Evolutionary conservation across 2,113 vertebrate genomes (phyloP).

Genomic region (Alligator sinensis): DNA sequence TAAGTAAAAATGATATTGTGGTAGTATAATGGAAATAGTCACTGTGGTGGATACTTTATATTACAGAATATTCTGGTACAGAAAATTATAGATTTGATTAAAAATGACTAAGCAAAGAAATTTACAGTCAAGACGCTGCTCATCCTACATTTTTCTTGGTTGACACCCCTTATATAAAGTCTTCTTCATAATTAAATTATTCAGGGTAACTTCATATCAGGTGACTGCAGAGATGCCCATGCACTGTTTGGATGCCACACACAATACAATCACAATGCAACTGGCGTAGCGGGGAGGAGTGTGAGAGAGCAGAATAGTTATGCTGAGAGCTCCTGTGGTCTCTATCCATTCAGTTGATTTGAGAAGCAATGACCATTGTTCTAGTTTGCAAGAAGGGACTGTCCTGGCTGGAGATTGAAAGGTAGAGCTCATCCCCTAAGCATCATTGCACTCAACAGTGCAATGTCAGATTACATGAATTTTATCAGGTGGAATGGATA

Average conservation of each 20-base stretch:
- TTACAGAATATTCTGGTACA: neutral
- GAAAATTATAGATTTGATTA: neutral
- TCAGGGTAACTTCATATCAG: rapidly evolving
- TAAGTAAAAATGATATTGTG: neutral
- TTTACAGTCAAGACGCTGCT: neutral
- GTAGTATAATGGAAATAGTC: neutral
- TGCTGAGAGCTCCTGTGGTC: too few relatives aligned
- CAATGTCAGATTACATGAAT: neutral
- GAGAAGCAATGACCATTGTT: neutral
- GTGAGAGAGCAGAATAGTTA: neutral
- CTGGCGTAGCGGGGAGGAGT: neutral
- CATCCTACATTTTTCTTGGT: neutral
- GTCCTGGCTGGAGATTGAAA: neutral
- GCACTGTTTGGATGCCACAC: rapidly evolving
- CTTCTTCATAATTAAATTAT: neutral
- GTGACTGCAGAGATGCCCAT: neutral
- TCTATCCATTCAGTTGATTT: too few relatives aligned
- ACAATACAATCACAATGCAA: neutral
- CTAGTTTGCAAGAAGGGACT: neutral
- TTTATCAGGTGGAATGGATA: neutral
- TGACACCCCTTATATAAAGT: neutral
- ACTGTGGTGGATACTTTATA: neutral
- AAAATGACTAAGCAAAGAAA: neutral
- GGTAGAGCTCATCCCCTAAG: neutral
- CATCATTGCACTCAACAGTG: neutral